Evolutionary conservation across 2,797 vertebrate genomes (phyloP), one percentile per base, ranked within the genome.

Genomic region (Nyctibius grandis): DNA sequence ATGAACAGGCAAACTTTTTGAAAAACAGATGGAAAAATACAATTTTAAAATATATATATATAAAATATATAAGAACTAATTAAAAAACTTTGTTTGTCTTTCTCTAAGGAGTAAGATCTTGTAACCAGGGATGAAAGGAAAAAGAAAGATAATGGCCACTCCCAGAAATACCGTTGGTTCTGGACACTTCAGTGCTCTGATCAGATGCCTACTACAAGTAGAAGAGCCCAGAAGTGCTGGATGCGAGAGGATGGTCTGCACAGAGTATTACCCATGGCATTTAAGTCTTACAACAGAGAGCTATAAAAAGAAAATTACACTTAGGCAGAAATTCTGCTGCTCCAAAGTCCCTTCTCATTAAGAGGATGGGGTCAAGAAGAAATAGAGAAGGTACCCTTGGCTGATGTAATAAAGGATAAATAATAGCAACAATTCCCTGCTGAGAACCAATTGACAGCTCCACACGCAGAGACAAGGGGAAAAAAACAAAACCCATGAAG

Each of bases 401-500:
- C 68, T 90, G 91, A 91, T 91, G 68, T 85, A 93, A 88, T 63
- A 76, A 87, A 72, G 40, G 74, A 84, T 89, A 77, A 93, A 67
- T 63, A 91, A 79, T 44, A 74, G 84, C 82, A 73, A 92, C 54
- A 83, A 92, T 88, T 92, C 82, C 95, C 96, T 51, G 77, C 79
- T 59, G 93, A 81, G 94, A 75, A 78, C 76, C 82, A 89, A 80
- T 3, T 91, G 91, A 87, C 89, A 91, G 64, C 56, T 89, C 51
- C 67, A 50, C 87, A 61, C 40, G 65, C 23, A 50, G 63, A 79
- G 51, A 25, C 14, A 33, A 63, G 44, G 22, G 12, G 12, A 8
- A 7, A 22, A 26, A n/a, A 20, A 12, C 47, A 15, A 77, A 87
- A 70, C 67, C 57, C 78, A 23, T 10, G 59, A 65, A 74, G 68